phyloP scores from a whole-genome alignment of 2,113 vertebrate genomes.

The Mungos mungo region DNA sequence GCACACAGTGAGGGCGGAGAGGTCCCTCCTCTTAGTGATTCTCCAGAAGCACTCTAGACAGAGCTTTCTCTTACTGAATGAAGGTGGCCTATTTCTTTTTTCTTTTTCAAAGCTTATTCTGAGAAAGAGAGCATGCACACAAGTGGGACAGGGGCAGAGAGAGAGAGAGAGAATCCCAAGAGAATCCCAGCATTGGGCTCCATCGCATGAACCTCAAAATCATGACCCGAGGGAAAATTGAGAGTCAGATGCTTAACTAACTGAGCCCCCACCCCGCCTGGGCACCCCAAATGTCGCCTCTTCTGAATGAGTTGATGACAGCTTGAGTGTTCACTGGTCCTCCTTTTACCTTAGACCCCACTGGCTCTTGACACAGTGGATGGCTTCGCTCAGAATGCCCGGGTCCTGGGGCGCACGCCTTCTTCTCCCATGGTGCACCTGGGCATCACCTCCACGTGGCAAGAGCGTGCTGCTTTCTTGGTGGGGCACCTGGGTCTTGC shows the following conservation, averaged over 20 bases:
- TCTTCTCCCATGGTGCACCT: too few relatives aligned
- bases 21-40: neutral
- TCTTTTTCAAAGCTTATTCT: too few relatives aligned
- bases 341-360: neutral
- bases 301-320: neutral
- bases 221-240: too few relatives aligned
- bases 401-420: neutral
- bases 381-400: neutral
- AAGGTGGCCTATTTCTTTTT: neutral
- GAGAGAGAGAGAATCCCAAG: too few relatives aligned
- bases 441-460: neutral
- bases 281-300: too few relatives aligned
- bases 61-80: neutral
- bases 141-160: too few relatives aligned
- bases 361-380: neutral
- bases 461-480: rapidly evolving
- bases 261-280: too few relatives aligned
- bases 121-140: too few relatives aligned
- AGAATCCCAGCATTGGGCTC: too few relatives aligned
- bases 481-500: neutral
- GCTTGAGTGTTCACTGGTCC: neutral
- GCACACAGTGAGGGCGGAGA: neutral
- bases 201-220: too few relatives aligned
- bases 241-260: too few relatives aligned
- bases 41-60: neutral